Base-by-base conservation (phyloP, 1,140 invertebrate genomes). In the Lysiphlebus fabarum region DNA sequence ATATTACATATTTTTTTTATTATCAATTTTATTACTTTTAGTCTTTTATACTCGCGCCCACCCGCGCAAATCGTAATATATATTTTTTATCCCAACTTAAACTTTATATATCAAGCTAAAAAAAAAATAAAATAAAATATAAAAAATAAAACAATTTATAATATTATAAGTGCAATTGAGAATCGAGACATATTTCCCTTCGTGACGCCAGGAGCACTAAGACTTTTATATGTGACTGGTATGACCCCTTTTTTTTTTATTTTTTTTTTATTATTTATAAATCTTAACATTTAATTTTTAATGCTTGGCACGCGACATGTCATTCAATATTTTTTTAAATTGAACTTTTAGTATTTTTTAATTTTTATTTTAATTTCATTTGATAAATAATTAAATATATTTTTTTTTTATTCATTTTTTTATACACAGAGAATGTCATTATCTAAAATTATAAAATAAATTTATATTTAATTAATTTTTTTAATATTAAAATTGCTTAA, bases 131-230 rank as follows among this genome's bases (percentile, higher is more conserved):
- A n/a, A n/a, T n/a, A n/a, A n/a, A n/a, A n/a, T n/a, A n/a, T n/a
- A n/a, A n/a, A n/a, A n/a, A n/a, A n/a, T n/a, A n/a, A 17, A 43
- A 44, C 44, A 34, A 55, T 43, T 10, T 43, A 53, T 53, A n/a
- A 26, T 43, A 10, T 9, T 11, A 17, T 12, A 50, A 17, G 47
- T 36, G 33, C 8, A 37, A 34, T 47, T 14, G 55, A 47, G 34
- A 34, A 56, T 14, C 38, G 56, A 50, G 41, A 51, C 49, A 36
- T 51, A 37, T 49, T 48, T 57, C 26, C 12, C 34, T 36, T 50
- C 56, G 56, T 58, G 56, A 58, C 49, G 56, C 56, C 56, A 38
- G 56, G 47, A 57, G 56, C 56, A 50, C 56, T 11, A 33, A 53
- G 56, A 58, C 56, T 58, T 58, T 58, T 48, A 51, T 51, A 49